Evolutionary conservation across 2,113 vertebrate genomes (phyloP).

Genomic region (Osmerus mordax): DNA sequence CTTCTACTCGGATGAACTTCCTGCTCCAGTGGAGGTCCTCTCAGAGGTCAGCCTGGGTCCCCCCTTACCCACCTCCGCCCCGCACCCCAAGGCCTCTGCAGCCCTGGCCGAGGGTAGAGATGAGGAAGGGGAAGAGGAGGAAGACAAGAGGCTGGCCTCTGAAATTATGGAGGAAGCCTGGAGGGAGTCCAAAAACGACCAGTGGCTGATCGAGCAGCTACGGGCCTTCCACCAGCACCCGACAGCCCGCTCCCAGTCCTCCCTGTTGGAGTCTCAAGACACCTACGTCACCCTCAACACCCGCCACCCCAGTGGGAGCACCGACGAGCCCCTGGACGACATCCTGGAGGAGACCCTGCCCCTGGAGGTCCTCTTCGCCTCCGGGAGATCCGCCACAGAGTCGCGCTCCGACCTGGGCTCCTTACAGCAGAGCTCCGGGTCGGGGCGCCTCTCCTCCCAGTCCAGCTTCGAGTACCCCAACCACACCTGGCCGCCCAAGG

Average conservation of each 20-base stretch:
- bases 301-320: conserved; percentile 13
- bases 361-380: conserved; percentile 60
- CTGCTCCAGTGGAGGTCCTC: conserved; percentile 75
- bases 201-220: conserved; percentile 59
- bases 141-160: conserved; percentile 1
- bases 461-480: conserved; percentile 79
- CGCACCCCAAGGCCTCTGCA: conserved; percentile 45
- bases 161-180: conserved; percentile 22
- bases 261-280: conserved; percentile 68
- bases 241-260: conserved; percentile 37
- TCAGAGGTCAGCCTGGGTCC: conserved; percentile 69
- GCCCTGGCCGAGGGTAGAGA: conserved; percentile 3
- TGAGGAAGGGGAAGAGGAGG: conserved; percentile 21
- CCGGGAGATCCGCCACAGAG: conserved; percentile 37
- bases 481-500: conserved; percentile 59
- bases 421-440: conserved; percentile 57
- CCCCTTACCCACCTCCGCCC: conserved; percentile 36
- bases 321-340: conserved; percentile 33
- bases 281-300: conserved; percentile 76
- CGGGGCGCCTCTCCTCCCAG: conserved; percentile 60
- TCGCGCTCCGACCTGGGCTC: conserved; percentile 70
- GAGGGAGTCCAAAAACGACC: conserved; percentile 40
- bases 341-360: conserved; percentile 57
- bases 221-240: conserved; percentile 47
- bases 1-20: conserved; percentile 67